These are phyloP conservation scores for Gila robusta DNA, from an alignment of 2,797 vertebrate genomes.

Conservation along the genomic window DNA sequence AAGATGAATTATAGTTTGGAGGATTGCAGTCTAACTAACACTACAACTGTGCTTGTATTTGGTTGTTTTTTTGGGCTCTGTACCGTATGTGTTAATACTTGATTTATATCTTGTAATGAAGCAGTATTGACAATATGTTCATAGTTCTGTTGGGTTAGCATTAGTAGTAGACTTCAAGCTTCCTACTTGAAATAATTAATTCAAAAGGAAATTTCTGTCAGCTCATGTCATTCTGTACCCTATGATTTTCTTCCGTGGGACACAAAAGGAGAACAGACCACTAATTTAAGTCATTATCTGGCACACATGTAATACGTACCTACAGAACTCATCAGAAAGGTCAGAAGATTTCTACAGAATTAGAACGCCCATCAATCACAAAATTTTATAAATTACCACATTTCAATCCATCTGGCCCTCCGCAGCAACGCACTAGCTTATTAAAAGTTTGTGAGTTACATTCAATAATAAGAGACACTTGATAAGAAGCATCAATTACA, in stretches of 20 bases:
- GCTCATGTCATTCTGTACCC: constrained; percentile 3
- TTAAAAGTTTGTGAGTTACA: not conserved
- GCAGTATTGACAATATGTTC: not conserved
- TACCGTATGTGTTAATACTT: not conserved
- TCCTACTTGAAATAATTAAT: not conserved
- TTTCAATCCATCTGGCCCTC: not conserved
- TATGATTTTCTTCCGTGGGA: not conserved
- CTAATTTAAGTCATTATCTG: constrained; percentile 15
- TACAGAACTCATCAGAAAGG: not conserved
- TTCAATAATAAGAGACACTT: not conserved
- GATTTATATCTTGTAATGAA: not conserved
- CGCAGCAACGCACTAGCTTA: not conserved
- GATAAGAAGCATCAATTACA: not conserved
- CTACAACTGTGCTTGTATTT: not conserved
- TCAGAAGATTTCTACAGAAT: constrained; percentile 15
- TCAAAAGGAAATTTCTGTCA: not conserved
- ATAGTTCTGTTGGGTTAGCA: not conserved
- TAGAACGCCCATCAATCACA: not conserved
- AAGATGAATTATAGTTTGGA: constrained; percentile 24
- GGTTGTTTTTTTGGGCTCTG: not conserved
- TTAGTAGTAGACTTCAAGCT: not conserved
- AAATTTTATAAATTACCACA: not conserved
- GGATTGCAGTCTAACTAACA: not conserved
- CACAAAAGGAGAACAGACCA: constrained; percentile 19
- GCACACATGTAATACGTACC: not conserved